phyloP scores from a whole-genome alignment of 2,113 vertebrate species.

The Jacana jacana region DNA sequence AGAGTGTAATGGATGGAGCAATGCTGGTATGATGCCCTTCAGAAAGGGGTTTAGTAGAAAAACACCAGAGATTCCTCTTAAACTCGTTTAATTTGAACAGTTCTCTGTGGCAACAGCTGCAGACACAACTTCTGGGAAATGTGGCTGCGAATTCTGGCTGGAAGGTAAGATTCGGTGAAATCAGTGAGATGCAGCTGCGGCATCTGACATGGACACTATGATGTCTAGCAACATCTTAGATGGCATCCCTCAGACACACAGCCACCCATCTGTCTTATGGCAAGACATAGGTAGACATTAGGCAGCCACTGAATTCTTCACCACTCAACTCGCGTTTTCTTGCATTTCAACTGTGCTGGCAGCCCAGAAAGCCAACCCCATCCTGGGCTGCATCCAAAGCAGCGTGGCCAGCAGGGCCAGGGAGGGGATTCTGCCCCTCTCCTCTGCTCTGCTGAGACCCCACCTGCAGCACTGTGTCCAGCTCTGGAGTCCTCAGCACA shows the following conservation, averaged over 20 bases:
- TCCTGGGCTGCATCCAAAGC: too few relatives aligned
- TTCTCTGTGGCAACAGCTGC: neutral
- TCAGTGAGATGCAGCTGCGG: neutral
- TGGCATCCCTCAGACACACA: neutral
- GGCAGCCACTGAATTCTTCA: neutral
- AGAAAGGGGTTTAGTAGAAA: neutral
- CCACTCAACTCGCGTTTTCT: neutral
- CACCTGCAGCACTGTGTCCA: too few relatives aligned
- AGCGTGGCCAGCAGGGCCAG: too few relatives aligned
- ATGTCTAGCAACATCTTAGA: neutral
- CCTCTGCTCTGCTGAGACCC: too few relatives aligned
- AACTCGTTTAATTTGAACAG: constrained; percentile 1
- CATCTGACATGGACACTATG: neutral
- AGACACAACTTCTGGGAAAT: neutral
- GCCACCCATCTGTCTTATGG: neutral
- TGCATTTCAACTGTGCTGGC: neutral
- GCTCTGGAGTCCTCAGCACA: too few relatives aligned
- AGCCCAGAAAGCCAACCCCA: too few relatives aligned
- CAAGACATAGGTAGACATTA: neutral
- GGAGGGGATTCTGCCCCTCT: too few relatives aligned
- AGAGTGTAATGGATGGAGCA: neutral
- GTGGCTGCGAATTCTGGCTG: neutral
- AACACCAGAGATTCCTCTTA: neutral
- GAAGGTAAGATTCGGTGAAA: neutral
- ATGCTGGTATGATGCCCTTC: neutral